These are phyloP conservation scores for Phenganax stokvisi DNA, from an alignment of 92 coral and sea anemone genomes.

Conservation along the genomic window DNA sequence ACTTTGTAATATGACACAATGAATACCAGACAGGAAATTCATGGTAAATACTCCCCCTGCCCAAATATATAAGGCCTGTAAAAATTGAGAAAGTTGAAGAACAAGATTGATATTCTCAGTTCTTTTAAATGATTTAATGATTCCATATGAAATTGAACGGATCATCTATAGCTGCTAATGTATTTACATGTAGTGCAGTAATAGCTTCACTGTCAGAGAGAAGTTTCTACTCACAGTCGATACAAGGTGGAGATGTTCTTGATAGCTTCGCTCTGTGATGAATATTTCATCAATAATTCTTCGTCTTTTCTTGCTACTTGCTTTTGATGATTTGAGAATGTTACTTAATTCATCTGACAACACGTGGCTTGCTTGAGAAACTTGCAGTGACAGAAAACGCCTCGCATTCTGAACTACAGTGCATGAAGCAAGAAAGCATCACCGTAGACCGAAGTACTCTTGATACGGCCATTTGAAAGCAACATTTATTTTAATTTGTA, in stretches of 20 bases:
- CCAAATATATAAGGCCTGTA: background rate
- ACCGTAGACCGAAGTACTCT: background rate
- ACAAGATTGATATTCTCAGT: background rate
- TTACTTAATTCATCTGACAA: constrained; percentile 77
- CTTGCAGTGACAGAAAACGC: constrained; percentile 85
- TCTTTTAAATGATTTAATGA: too few relatives aligned
- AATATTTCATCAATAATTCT: constrained; percentile 87
- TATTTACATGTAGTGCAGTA: background rate
- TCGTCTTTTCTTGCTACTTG: constrained; percentile 64
- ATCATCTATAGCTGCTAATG: background rate
- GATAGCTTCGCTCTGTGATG: constrained; percentile 83
- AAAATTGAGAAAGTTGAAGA: background rate
- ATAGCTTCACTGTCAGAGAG: background rate
- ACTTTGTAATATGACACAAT: background rate
- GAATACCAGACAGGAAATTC: background rate
- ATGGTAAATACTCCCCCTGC: background rate
- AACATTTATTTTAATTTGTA: too few relatives aligned
- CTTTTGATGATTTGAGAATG: constrained; percentile 61
- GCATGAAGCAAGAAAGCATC: background rate
- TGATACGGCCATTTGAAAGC: background rate
- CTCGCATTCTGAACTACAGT: constrained; percentile 76
- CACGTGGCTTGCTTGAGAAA: constrained; percentile 87
- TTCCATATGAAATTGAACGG: background rate
- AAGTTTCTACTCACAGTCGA: constrained; percentile 60
- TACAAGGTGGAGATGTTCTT: constrained; percentile 71